Evolutionary conservation across 2,888 invertebrate genomes (phyloP), one percentile per base, ranked within the genome.

Genomic region (Nemotelus pantherinus): DNA sequence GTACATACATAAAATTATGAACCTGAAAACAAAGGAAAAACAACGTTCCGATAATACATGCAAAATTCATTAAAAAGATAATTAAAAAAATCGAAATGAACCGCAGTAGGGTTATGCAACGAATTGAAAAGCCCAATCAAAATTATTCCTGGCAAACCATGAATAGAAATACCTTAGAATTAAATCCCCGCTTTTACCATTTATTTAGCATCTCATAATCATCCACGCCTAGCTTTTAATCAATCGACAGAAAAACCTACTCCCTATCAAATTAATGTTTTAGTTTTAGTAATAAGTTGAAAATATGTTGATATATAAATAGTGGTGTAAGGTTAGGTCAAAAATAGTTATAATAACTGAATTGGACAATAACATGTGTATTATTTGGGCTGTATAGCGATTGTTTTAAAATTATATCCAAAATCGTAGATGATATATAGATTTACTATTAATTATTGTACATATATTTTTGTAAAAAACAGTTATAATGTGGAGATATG

Each of bases 191-290:
- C 65, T 77, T 64, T 76, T 78, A 25, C 25, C 25, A 71, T 76
- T 78, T 68, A 57, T 76, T 78, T 78, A 68, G 47, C 53, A 75
- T 60, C 58, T 58, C 43, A 75, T 71, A 78, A 60, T 71, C 55
- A 71, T 75, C 71, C 76, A 78, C 75, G 71, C 78, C 76, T 78
- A 76, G 78, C 71, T 78, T 78, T 71, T 75, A 70, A 65, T 47
- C 44, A 44, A 45, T 45, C 7, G 7, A 67, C 25, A 57, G 25
- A 57, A 57, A 3, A 25, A 57, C 6, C 25, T 57, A 1, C 10
- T 53, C 53, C 7, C 10, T 53, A 53, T 53, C 2, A 57, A 57
- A 9, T 25, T 57, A 57, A 57, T 6, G 25, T 25, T 25, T 25
- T 25, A 25, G 25, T 25, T 25, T 25, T 25, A 25, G 25, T 25